phyloP scores from a whole-genome alignment of 2,888 invertebrate species.

The Coelinius sp. region DNA sequence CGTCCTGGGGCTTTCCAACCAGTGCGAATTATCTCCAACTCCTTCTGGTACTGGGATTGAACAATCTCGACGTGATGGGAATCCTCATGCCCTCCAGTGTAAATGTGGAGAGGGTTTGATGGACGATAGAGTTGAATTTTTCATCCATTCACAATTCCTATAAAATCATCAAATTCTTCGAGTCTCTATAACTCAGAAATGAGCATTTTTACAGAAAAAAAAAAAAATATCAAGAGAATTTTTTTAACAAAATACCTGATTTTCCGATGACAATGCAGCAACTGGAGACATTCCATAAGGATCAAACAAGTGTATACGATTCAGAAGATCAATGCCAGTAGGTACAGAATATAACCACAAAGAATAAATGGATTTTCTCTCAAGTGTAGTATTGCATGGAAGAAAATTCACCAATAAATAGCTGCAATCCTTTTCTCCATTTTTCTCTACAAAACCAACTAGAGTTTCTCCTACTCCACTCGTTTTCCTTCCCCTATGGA shows the following conservation, averaged over 20 bases:
- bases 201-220: too few relatives aligned
- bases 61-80: not conserved
- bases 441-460: conserved; percentile 2
- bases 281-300: too few relatives aligned
- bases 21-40: not conserved
- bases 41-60: not conserved
- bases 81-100: not conserved
- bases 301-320: not conserved
- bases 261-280: not conserved
- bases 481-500: not conserved
- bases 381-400: conserved; percentile 32
- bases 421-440: conserved; percentile 12
- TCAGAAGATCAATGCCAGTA: not conserved
- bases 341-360: conserved; percentile 6
- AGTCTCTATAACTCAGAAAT: not conserved
- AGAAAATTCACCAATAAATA: conserved; percentile 1
- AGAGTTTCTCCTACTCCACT: not conserved
- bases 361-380: conserved; percentile 38
- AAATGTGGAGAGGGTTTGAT: not conserved
- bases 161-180: not conserved
- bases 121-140: not conserved
- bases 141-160: not conserved
- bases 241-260: too few relatives aligned
- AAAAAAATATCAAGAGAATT: too few relatives aligned
- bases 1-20: not conserved